A percentile compares a stretch with the other conserved stretches of the same genome.
Conservation (phyloP, 2,797 vertebrate species). For the Rostrhamus sociabilis region DNA sequence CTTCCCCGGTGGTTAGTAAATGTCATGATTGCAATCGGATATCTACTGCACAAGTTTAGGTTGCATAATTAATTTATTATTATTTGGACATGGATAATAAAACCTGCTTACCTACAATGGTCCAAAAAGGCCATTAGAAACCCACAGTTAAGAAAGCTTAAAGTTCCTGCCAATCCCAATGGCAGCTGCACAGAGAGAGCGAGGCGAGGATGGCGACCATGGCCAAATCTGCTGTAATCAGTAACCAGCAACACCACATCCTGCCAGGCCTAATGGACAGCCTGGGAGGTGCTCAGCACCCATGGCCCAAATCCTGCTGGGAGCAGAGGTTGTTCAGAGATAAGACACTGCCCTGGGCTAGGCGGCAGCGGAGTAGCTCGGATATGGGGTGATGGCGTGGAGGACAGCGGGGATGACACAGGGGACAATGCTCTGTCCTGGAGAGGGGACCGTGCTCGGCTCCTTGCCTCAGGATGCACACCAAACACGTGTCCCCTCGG, state of each 20-base stretch:
- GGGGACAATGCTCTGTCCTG: accelerated
- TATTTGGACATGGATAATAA: slow-evolving; percentile 26
- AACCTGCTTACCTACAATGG: neutral
- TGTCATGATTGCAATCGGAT: neutral
- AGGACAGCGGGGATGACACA: neutral
- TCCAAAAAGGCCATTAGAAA: slow-evolving; percentile 56
- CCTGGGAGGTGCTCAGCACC: neutral
- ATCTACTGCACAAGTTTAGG: neutral
- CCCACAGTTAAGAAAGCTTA: slow-evolving; percentile 14
- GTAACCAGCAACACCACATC: neutral
- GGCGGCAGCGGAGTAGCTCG: accelerated
- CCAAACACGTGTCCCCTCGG: neutral
- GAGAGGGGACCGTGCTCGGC: neutral
- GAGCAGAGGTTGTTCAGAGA: neutral
- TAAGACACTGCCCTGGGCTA: neutral
- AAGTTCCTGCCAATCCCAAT: slow-evolving; percentile 28
- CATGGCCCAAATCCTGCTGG: accelerated
- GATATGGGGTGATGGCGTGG: accelerated
- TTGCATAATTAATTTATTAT: slow-evolving; percentile 13
- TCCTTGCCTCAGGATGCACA: neutral
- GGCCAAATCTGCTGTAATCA: neutral
- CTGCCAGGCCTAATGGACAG: neutral
- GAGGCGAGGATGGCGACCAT: neutral
- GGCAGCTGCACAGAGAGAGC: neutral
- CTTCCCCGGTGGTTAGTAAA: neutral